phyloP scores from a whole-genome alignment of 1,140 invertebrate species.

The Leptinotarsa undecemlineata region DNA sequence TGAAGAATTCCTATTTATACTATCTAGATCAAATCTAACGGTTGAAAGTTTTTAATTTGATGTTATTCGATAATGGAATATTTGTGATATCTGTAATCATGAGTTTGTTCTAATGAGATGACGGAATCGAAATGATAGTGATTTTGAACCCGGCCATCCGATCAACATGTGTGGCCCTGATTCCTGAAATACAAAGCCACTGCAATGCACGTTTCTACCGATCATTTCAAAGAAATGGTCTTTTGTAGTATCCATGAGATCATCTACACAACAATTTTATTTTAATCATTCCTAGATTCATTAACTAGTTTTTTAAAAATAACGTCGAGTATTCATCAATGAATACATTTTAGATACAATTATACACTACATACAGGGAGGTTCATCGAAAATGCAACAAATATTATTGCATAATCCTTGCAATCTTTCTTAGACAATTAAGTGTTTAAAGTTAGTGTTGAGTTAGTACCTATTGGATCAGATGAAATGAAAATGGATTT shows the following conservation, averaged over 20 bases:
- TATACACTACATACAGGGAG: too few species aligned
- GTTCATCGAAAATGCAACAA: too few species aligned
- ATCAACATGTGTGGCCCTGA: constrained; percentile 38
- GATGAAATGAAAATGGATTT: too few species aligned
- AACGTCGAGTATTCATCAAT: too few species aligned
- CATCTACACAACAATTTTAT: too few species aligned
- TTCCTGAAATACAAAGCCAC: constrained; percentile 36
- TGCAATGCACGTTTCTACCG: constrained; percentile 33
- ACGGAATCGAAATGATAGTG: constrained; percentile 24
- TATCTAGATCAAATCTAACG: constrained; percentile 9
- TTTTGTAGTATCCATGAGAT: constrained; percentile 15
- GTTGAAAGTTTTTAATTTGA: constrained; percentile 19
- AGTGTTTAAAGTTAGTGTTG: too few species aligned
- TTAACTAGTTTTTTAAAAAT: too few species aligned
- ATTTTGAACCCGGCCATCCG: constrained; percentile 24
- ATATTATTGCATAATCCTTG: too few species aligned
- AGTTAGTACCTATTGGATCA: too few species aligned
- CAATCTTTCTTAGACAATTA: too few species aligned
- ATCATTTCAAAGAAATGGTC: constrained; percentile 41
- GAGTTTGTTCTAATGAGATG: constrained; percentile 5
- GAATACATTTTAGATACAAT: too few species aligned
- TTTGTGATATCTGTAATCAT: constrained; percentile 9
- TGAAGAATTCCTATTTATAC: neutral
- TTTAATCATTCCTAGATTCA: too few species aligned
- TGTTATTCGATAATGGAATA: constrained; percentile 7